Evolutionary conservation across 37 sponge, comb jelly and placozoan genomes (phyloP).

Genomic region (Haliclona indistincta): DNA sequence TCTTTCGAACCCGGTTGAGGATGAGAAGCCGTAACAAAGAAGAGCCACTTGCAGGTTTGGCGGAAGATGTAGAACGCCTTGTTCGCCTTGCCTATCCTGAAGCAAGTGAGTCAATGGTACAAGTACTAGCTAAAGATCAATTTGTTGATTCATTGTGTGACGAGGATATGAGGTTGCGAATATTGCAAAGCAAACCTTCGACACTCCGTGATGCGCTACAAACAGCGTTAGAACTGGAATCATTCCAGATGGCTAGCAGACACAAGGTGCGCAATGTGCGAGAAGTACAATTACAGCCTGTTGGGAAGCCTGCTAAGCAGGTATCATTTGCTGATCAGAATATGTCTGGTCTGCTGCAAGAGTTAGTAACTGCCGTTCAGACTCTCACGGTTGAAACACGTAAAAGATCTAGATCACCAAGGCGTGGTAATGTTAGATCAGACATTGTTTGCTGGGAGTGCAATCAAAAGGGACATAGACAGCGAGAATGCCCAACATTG

Average conservation of each 20-base stretch:
- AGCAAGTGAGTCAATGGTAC: conserved; percentile 6
- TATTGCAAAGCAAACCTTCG: neutral
- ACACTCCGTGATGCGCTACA: conserved; percentile 12
- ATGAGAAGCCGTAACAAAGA: neutral
- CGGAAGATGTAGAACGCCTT: conserved; percentile 25
- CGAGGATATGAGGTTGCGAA: conserved; percentile 8
- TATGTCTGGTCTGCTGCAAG: too few relatives aligned
- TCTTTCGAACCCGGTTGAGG: neutral
- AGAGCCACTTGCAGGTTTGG: conserved; percentile 18
- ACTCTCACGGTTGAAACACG: neutral
- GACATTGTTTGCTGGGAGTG: conserved; percentile 16
- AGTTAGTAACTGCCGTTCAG: neutral
- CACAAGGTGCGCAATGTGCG: neutral
- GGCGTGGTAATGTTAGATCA: neutral
- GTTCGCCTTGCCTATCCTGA: conserved; percentile 28
- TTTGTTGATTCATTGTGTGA: conserved; percentile 15
- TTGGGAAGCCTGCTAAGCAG: too few relatives aligned
- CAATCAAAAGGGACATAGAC: conserved; percentile 10
- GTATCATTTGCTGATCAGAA: too few relatives aligned
- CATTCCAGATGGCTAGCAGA: conserved; percentile 6
- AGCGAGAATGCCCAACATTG: neutral
- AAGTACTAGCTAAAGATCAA: conserved; percentile 35
- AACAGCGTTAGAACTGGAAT: conserved; percentile 12
- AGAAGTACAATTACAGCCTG: neutral
- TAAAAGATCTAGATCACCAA: neutral